Conservation (phyloP, 2,888 invertebrate genomes). For the Limnephilus lunatus region DNA sequence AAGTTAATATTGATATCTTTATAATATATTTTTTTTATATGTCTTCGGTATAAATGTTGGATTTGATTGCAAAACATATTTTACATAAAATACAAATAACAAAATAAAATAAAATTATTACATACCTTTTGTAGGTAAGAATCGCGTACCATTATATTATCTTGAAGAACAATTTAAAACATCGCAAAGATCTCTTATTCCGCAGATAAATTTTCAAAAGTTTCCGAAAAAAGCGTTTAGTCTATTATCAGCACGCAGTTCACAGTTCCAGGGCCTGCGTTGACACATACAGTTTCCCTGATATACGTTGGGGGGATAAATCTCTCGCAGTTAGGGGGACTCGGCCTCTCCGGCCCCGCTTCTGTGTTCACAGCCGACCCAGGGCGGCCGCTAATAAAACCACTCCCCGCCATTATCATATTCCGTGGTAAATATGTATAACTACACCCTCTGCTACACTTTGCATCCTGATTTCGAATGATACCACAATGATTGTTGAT, state of each 20-base stretch:
- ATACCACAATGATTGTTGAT: not conserved
- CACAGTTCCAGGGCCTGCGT: conserved; percentile 45
- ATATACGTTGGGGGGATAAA: conserved; percentile 63
- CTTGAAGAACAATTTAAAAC: conserved; percentile 6
- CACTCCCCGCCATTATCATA: conserved; percentile 36
- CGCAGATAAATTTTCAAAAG: conserved; percentile 30
- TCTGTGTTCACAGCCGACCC: not conserved
- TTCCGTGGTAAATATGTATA: not conserved
- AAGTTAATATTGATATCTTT: no score
- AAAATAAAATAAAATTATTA: no score
- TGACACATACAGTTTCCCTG: conserved; percentile 61
- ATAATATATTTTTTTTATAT: no score
- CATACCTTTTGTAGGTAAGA: not conserved
- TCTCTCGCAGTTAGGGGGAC: conserved; percentile 63
- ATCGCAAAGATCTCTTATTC: not conserved
- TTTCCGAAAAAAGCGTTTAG: conserved; percentile 45
- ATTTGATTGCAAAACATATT: no score
- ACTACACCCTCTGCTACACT: conserved; percentile 5
- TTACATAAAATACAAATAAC: no score
- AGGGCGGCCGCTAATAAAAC: conserved; percentile 37
- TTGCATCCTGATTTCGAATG: not conserved
- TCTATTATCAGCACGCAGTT: conserved; percentile 62
- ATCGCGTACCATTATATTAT: not conserved
- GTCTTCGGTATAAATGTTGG: no score
- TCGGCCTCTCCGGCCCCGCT: conserved; percentile 50